These are phyloP conservation scores for honey bee (Apis mellifera) DNA, from an alignment of 1,140 invertebrate genomes.

Conservation along the genomic window DNA sequence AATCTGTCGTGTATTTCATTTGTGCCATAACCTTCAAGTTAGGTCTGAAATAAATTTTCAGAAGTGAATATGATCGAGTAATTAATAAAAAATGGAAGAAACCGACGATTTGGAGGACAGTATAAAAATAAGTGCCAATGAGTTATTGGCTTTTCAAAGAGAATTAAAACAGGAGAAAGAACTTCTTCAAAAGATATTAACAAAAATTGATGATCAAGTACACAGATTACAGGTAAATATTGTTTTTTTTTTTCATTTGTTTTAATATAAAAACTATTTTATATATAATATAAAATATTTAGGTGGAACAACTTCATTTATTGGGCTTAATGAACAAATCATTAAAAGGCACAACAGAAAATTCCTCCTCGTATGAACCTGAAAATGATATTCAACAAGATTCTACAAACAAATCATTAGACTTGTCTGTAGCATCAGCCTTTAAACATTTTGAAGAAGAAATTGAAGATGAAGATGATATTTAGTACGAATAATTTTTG, in stretches of 20 bases:
- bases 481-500: constrained; percentile 34
- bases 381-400: constrained; percentile 3
- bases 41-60: neutral
- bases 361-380: neutral
- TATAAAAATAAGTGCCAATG: constrained; percentile 13
- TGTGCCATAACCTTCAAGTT: too few relatives aligned
- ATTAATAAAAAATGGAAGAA: neutral
- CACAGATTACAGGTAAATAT: constrained; percentile 70
- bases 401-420: constrained; percentile 21
- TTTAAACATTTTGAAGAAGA: constrained; percentile 61
- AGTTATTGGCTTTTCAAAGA: constrained; percentile 55
- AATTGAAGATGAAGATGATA: constrained; percentile 63
- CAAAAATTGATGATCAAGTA: constrained; percentile 71
- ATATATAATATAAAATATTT: constrained; percentile 29
- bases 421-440: constrained; percentile 40
- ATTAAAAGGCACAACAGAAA: neutral
- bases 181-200: constrained; percentile 65
- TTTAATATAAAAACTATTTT: constrained; percentile 19
- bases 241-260: neutral
- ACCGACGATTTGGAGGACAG: neutral
- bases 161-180: constrained; percentile 68
- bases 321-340: constrained; percentile 22
- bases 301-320: constrained; percentile 75
- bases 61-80: neutral
- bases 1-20: too few relatives aligned